These are phyloP conservation scores for Noctua janthina DNA, from an alignment of 2,888 invertebrate genomes.

Conservation along the genomic window DNA sequence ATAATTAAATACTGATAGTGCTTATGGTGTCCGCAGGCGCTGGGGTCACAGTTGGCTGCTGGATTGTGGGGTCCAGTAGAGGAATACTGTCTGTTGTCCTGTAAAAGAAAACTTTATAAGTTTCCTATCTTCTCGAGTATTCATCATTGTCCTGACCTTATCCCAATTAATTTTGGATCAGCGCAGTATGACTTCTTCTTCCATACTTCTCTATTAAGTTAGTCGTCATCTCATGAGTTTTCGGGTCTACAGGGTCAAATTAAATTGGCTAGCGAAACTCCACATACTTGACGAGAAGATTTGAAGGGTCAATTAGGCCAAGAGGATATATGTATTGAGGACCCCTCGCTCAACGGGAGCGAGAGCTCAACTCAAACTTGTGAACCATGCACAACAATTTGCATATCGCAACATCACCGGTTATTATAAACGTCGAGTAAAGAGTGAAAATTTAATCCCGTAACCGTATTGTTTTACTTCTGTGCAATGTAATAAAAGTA, in stretches of 20 bases:
- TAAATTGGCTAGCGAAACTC: background rate
- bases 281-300: background rate
- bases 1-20: constrained; percentile 87
- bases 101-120: constrained; percentile 23
- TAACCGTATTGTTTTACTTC: background rate
- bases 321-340: background rate
- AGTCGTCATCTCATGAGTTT: background rate
- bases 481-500: background rate
- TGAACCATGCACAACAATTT: background rate
- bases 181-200: background rate
- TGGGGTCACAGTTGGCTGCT: constrained; percentile 83
- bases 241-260: background rate
- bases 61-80: constrained; percentile 84
- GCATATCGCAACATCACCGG: background rate
- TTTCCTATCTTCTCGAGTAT: background rate
- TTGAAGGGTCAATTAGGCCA: background rate
- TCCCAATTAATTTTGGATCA: background rate
- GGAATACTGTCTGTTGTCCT: constrained; percentile 89
- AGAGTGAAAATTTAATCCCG: background rate
- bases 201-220: background rate
- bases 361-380: background rate
- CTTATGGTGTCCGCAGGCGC: constrained; percentile 88
- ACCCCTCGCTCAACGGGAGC: background rate
- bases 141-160: background rate
- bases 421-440: background rate